These are phyloP conservation scores for Plumapathes pennacea DNA, from an alignment of 92 coral and sea anemone genomes.

Conservation along the genomic window DNA sequence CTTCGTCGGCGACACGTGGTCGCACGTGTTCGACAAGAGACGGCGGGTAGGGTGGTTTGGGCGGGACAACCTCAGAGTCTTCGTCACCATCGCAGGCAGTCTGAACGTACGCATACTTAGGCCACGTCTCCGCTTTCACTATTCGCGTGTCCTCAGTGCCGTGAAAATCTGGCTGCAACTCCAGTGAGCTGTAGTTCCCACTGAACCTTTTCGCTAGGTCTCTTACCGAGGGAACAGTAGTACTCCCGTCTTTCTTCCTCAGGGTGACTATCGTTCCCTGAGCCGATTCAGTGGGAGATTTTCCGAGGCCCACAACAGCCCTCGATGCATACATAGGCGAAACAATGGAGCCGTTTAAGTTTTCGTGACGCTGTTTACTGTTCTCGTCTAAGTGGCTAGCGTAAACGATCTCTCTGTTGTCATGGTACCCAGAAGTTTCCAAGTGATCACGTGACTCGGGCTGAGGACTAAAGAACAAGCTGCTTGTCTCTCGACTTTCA, in stretches of 20 bases:
- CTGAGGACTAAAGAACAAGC: constrained; percentile 9
- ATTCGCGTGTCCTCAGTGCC: constrained; percentile 52
- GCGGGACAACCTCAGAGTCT: constrained; percentile 18
- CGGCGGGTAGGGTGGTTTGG: constrained; percentile 40
- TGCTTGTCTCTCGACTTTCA: constrained; percentile 8
- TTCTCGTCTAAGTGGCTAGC: constrained; percentile 13
- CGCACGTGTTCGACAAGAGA: constrained; percentile 10
- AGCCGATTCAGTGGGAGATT: constrained; percentile 2
- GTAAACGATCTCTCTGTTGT: not conserved
- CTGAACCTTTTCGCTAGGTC: constrained; percentile 74
- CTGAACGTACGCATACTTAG: constrained; percentile 51
- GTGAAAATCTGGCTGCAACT: constrained; percentile 6
- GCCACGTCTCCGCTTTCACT: constrained; percentile 74
- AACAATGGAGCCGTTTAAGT: too few relatives aligned
- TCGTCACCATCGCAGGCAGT: constrained; percentile 13
- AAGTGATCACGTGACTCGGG: constrained; percentile 8
- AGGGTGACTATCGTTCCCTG: too few relatives aligned
- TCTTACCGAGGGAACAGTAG: constrained; percentile 55
- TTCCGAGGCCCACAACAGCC: constrained; percentile 5
- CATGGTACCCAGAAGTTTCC: not conserved
- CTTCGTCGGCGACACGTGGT: too few relatives aligned
- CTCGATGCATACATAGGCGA: constrained; percentile 14
- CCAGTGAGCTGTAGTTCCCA: constrained; percentile 7
- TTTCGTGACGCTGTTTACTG: constrained; percentile 13
- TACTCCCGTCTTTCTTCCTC: constrained; percentile 4